Conservation (phyloP, 2,888 invertebrate species). For the Hirtodrosophila trivittata region DNA sequence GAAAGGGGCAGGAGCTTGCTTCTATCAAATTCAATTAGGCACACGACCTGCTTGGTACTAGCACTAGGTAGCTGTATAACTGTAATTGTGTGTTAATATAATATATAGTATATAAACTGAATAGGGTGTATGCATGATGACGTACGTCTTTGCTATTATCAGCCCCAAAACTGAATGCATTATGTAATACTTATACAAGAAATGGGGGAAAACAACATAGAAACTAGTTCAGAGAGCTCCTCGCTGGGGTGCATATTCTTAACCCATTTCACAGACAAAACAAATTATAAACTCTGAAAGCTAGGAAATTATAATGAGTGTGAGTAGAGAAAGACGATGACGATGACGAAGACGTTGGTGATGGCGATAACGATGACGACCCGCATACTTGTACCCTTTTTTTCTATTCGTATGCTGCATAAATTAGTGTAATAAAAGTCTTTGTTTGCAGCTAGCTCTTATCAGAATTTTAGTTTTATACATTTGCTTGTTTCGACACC, state of each 20-base stretch:
- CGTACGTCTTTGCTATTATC: slow-evolving; percentile 12
- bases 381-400: slow-evolving; percentile 25
- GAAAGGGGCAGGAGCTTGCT: neutral
- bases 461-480: slow-evolving; percentile 34
- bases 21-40: slow-evolving; percentile 71
- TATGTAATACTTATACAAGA: slow-evolving; percentile 37
- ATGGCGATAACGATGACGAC: slow-evolving; percentile 22
- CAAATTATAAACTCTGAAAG: slow-evolving; percentile 25
- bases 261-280: slow-evolving; percentile 58
- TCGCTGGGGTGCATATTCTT: slow-evolving; percentile 67
- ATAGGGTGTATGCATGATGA: slow-evolving; percentile 15
- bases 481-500: slow-evolving; percentile 17
- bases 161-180: slow-evolving; percentile 36
- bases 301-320: slow-evolving; percentile 5
- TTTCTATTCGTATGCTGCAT: slow-evolving; percentile 29
- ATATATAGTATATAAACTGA: neutral
- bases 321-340: too few species aligned
- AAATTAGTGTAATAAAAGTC: slow-evolving; percentile 57
- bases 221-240: neutral
- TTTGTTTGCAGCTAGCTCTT: slow-evolving; percentile 58
- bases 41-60: slow-evolving; percentile 28
- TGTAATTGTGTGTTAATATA: slow-evolving; percentile 49
- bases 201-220: neutral
- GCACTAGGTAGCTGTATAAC: slow-evolving; percentile 18
- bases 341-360: neutral